These are phyloP conservation scores for Netelia inedita DNA, from an alignment of 2,888 invertebrate species.

Conservation along the genomic window DNA sequence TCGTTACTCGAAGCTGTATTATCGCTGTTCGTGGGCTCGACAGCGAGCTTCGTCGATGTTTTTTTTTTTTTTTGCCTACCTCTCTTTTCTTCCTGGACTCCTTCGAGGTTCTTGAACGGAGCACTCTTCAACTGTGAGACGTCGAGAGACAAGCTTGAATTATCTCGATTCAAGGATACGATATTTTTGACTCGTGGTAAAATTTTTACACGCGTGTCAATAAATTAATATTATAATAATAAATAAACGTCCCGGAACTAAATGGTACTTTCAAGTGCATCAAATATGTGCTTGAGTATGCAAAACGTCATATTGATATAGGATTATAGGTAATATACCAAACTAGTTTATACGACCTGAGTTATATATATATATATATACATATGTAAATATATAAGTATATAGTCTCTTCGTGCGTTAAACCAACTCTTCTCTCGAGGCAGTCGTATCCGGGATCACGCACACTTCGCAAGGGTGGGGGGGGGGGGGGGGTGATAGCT, in stretches of 20 bases:
- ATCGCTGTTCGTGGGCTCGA: constrained; percentile 48
- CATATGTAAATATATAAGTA: constrained; percentile 30
- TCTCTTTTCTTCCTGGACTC: constrained; percentile 8
- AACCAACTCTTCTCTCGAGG: constrained; percentile 69
- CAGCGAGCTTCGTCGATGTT: constrained; percentile 26
- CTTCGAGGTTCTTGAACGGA: constrained; percentile 42
- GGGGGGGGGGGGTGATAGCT: constrained; percentile 33
- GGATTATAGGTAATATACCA: constrained; percentile 6
- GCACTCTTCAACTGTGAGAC: constrained; percentile 55
- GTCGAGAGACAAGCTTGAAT: constrained; percentile 68
- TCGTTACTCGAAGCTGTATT: constrained; percentile 41
- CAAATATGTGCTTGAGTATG: constrained; percentile 11
- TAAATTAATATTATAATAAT: background rate
- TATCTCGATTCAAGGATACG: background rate
- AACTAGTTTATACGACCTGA: background rate
- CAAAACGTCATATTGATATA: constrained; percentile 36
- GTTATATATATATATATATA: background rate
- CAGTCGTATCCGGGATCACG: constrained; percentile 76
- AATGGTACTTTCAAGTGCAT: constrained; percentile 57
- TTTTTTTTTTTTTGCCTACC: background rate
- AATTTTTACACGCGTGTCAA: no score
- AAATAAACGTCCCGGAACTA: constrained; percentile 50
- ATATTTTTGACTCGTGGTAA: no score
- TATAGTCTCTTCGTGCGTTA: constrained; percentile 58
- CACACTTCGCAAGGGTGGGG: constrained; percentile 66